Evolutionary conservation across 2,113 vertebrate species (phyloP).

Genomic region (Pandion haliaetus): DNA sequence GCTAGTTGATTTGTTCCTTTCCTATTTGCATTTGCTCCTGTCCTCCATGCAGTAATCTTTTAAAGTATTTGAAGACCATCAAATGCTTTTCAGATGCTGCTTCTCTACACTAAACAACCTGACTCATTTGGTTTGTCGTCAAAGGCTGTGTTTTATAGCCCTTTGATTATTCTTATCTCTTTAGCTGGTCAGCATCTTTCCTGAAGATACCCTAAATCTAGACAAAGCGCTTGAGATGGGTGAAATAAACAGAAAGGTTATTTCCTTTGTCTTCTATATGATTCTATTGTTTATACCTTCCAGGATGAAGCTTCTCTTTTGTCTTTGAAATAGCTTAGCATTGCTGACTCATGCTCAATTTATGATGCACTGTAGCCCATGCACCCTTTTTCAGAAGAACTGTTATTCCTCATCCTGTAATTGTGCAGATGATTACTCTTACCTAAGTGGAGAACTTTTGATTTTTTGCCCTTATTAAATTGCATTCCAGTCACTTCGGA

Average conservation of each 20-base stretch:
- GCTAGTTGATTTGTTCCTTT: not conserved
- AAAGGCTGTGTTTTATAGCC: not conserved
- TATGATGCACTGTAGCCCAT: not conserved
- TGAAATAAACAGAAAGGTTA: not conserved
- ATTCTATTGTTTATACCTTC: not conserved
- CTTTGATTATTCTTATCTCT: not conserved
- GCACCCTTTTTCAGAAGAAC: not conserved
- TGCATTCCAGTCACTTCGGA: not conserved
- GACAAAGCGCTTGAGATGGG: not conserved
- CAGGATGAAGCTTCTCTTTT: not conserved
- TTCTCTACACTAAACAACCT: not conserved
- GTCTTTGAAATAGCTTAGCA: constrained; percentile 2
- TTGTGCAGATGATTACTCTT: not conserved
- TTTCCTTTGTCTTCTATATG: not conserved
- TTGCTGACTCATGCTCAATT: constrained; percentile 11
- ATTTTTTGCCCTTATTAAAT: constrained; percentile 18
- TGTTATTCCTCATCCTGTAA: constrained; percentile 15
- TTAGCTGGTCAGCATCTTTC: not conserved
- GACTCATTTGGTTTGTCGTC: not conserved
- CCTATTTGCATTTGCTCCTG: not conserved
- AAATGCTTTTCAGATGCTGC: not conserved
- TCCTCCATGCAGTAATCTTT: not conserved
- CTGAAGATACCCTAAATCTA: not conserved
- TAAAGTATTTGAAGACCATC: not conserved
- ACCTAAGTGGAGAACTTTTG: constrained; percentile 18